A percentile compares a stretch with the other conserved stretches of the same genome.
Evolutionary conservation across 2,888 invertebrate species (phyloP).

Genomic region (Nematopogon swammerdamellus): DNA sequence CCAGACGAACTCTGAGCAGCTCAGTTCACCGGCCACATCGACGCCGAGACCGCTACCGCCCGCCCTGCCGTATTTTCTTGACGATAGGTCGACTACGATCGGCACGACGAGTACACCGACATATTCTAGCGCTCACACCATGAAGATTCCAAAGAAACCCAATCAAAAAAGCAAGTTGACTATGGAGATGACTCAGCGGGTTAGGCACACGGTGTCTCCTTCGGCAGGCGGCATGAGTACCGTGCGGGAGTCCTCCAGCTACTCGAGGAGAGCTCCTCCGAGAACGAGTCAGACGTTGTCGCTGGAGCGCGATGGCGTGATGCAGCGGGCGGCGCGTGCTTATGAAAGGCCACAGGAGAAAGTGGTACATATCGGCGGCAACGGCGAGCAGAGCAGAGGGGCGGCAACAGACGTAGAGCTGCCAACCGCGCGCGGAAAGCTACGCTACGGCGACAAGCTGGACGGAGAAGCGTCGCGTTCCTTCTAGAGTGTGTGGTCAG

Average conservation of each 20-base stretch:
- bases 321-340: too few relatives aligned
- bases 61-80: too few relatives aligned
- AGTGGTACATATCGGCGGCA: not conserved
- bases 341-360: not conserved
- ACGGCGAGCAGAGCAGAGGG: not conserved
- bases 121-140: not conserved
- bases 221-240: too few relatives aligned
- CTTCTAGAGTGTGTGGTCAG: not conserved
- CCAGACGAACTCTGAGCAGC: constrained; percentile 18
- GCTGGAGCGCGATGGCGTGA: too few relatives aligned
- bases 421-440: not conserved
- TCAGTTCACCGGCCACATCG: constrained; percentile 13
- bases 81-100: not conserved
- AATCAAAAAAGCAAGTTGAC: not conserved
- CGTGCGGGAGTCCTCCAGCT: not conserved
- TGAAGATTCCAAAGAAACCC: not conserved
- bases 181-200: too few relatives aligned
- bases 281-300: too few relatives aligned
- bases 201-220: too few relatives aligned
- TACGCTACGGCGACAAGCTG: not conserved
- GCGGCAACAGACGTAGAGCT: not conserved
- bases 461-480: not conserved
- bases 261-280: too few relatives aligned
- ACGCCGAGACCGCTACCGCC: constrained; percentile 19
- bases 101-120: not conserved